These are phyloP conservation scores for Chrosomus eos DNA, from an alignment of 2,797 vertebrate species.

Conservation along the genomic window DNA sequence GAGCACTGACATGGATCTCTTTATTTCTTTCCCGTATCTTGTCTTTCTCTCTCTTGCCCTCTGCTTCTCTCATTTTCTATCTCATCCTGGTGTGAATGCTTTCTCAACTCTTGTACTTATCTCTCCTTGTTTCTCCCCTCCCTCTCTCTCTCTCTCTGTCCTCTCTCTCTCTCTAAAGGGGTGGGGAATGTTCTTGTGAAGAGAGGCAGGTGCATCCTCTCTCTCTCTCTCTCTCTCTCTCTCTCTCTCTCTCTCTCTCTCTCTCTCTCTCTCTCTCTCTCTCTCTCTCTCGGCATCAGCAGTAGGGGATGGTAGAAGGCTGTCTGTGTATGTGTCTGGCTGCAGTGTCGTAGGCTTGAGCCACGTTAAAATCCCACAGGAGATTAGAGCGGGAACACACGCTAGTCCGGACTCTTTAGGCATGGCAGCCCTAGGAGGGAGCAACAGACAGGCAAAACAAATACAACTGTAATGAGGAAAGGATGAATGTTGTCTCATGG, in stretches of 20 bases:
- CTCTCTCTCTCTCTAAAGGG: conserved; percentile 32
- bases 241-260: conserved; percentile 9
- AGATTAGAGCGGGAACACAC: conserved; percentile 34
- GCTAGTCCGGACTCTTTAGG: conserved; percentile 34
- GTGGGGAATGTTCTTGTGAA: conserved; percentile 42
- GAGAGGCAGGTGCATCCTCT: conserved; percentile 47
- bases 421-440: conserved; percentile 38
- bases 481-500: conserved; percentile 32
- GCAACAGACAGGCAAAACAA: conserved; percentile 20
- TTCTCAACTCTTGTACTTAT: conserved; percentile 44
- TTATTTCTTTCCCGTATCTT: conserved; percentile 18
- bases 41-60: conserved; percentile 38
- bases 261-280: conserved; percentile 17
- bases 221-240: conserved; percentile 19
- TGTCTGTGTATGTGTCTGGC: conserved; percentile 45
- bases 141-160: conserved; percentile 6
- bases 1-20: conserved; percentile 43
- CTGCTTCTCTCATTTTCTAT: conserved; percentile 44
- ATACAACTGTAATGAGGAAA: conserved; percentile 23
- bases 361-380: conserved; percentile 38
- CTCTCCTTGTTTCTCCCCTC: conserved; percentile 12
- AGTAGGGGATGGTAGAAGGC: conserved; percentile 39
- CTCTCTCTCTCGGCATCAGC: conserved; percentile 39
- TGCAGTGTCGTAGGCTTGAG: conserved; percentile 45
- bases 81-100: conserved; percentile 35